phyloP scores from a whole-genome alignment of 2,888 invertebrate genomes.

The Zaprionus lineosus region DNA sequence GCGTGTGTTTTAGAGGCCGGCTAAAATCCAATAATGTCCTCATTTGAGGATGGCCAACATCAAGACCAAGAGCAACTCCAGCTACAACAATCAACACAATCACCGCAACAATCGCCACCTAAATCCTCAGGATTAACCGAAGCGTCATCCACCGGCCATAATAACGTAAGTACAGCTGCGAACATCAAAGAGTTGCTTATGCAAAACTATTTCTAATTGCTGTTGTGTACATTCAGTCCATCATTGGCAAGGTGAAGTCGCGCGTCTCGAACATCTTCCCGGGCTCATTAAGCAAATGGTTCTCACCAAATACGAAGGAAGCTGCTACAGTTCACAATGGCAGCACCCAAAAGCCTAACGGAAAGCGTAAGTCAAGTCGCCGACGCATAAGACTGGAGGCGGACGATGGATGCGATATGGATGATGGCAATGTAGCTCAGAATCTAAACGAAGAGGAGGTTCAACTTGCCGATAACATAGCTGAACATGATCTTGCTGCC shows the following conservation, averaged over 20 bases:
- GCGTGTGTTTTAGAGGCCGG: slow-evolving; percentile 41
- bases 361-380: slow-evolving; percentile 64
- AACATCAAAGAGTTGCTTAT: background rate
- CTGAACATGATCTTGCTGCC: slow-evolving; percentile 62
- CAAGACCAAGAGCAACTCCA: slow-evolving; percentile 10
- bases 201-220: background rate
- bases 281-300: slow-evolving; percentile 80
- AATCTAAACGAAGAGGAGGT: slow-evolving; percentile 64
- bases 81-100: background rate
- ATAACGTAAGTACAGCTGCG: slow-evolving; percentile 63
- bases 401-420: slow-evolving; percentile 52
- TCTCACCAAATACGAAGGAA: slow-evolving; percentile 68
- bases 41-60: slow-evolving; percentile 53
- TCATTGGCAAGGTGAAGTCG: slow-evolving; percentile 81
- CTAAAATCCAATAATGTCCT: slow-evolving; percentile 60
- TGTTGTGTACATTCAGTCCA: slow-evolving; percentile 77
- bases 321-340: slow-evolving; percentile 44
- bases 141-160: slow-evolving; percentile 28
- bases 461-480: slow-evolving; percentile 67
- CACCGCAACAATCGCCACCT: slow-evolving; percentile 8
- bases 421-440: slow-evolving; percentile 62
- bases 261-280: slow-evolving; percentile 81
- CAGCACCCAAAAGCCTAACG: slow-evolving; percentile 9
- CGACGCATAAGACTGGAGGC: slow-evolving; percentile 72
- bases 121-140: slow-evolving; percentile 40